phyloP scores from a whole-genome alignment of 2,888 invertebrate species.

The Lamellibrachia columna region DNA sequence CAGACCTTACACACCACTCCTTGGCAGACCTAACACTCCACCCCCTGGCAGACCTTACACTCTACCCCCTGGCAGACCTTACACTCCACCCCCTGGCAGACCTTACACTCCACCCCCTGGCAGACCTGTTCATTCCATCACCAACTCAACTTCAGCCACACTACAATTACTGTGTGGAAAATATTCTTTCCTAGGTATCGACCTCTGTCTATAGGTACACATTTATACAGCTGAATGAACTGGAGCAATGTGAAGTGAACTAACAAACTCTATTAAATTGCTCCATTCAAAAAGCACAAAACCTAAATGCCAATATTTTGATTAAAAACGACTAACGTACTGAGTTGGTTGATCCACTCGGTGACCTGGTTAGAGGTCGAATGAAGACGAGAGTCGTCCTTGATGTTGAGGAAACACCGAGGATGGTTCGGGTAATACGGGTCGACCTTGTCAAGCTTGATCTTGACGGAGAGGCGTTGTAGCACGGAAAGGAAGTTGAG shows the following conservation, averaged over 20 bases:
- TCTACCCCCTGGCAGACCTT: too few relatives aligned
- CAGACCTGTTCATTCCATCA: too few relatives aligned
- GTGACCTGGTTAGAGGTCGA: slow-evolving; percentile 83
- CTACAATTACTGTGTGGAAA: too few relatives aligned
- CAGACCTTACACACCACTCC: too few relatives aligned
- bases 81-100: too few relatives aligned
- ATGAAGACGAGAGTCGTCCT: slow-evolving; percentile 78
- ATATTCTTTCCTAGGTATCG: too few relatives aligned
- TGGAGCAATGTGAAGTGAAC: too few relatives aligned
- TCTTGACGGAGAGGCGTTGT: slow-evolving; percentile 86
- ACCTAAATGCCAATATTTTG: not conserved
- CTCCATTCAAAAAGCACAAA: not conserved
- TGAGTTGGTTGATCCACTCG: slow-evolving; percentile 72
- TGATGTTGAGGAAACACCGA: slow-evolving; percentile 60
- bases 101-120: too few relatives aligned
- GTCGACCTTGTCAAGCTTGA: slow-evolving; percentile 87
- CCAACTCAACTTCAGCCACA: too few relatives aligned
- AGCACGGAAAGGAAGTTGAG: slow-evolving; percentile 90
- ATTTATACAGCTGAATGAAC: not conserved
- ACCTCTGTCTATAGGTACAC: not conserved
- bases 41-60: too few relatives aligned
- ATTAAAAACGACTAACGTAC: slow-evolving; percentile 45
- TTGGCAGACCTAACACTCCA: too few relatives aligned
- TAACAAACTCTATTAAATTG: not conserved
- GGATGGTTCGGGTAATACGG: slow-evolving; percentile 88